Base-by-base conservation (phyloP, 2,888 invertebrate genomes). In the Chironomus riparius region DNA sequence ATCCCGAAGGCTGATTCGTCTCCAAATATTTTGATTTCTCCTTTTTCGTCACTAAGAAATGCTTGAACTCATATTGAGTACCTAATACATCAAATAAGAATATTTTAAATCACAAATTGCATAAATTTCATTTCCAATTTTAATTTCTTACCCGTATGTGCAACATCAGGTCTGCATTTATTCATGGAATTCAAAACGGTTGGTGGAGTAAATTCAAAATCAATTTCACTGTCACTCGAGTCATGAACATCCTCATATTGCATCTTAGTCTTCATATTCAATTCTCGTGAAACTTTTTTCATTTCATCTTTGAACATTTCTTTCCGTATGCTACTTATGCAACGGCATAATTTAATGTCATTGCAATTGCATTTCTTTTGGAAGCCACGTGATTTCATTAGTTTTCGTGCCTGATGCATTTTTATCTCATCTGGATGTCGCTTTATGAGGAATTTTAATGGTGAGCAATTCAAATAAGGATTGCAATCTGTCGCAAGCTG, bases 391-490 rank as follows among this genome's bases (percentile, higher is more conserved):
- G 47, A 15, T 12, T 21, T 47, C 21, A 70, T 28, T 7, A 70
- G 15, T 22, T 48, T 48, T 48, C 28, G 24, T 15, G 70, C 70
- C 13, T 48, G 6, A 47, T 70, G 70, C 21, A 21, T 47, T 13
- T 48, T 47, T 21, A 70, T 18, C 18, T 70, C 70, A n/a, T 70
- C 70, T 6, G 70, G 70, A 47, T 47, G 47, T 13, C 21, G 15
- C 12, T 47, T 70, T 7, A 70, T 21, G 21, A 13, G 18, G 13
- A 70, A 47, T 28, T 47, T 47, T 21, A 70, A 70, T 21, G 70
- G 70, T 47, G 70, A 47, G 13, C 70, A 70, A 70, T 70, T 70
- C 3, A 70, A 21, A 28, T 47, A 70, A 21, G 70, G 70, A 48
- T 70, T 21, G 18, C 48, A 70, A 13, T 47, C 47, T 47, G 48